A percentile compares a stretch with the other conserved stretches of the same genome.
These are phyloP conservation scores for Sparus aurata DNA, from an alignment of 2,797 vertebrate genomes.

Conservation along the genomic window DNA sequence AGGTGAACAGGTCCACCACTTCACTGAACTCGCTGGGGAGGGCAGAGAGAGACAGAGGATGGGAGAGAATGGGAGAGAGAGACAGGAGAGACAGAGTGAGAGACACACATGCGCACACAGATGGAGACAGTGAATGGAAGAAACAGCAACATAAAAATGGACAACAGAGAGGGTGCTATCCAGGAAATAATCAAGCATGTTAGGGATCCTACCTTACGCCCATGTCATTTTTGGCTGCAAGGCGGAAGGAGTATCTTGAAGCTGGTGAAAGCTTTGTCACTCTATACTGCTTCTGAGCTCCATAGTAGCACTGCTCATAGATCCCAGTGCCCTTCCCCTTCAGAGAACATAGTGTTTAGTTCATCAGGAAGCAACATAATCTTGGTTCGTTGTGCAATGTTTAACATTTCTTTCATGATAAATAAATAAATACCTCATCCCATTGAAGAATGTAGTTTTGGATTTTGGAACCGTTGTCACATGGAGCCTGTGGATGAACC, in stretches of 20 bases:
- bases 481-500: constrained; percentile 87
- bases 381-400: not conserved
- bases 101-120: constrained; percentile 47
- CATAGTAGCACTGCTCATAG: constrained; percentile 95
- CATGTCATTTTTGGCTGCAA: constrained; percentile 97
- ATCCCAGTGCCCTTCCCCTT: constrained; percentile 93
- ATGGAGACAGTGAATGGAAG: constrained; percentile 67
- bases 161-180: constrained; percentile 42
- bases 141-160: constrained; percentile 61
- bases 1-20: constrained; percentile 95
- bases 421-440: constrained; percentile 90
- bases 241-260: constrained; percentile 95
- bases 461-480: constrained; percentile 98
- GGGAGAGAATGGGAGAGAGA: constrained; percentile 60
- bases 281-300: constrained; percentile 95
- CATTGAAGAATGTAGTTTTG: constrained; percentile 95
- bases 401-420: not conserved
- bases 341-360: constrained; percentile 49
- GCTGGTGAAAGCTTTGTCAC: constrained; percentile 96
- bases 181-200: constrained; percentile 1
- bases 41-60: constrained; percentile 60
- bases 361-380: not conserved
- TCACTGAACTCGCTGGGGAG: constrained; percentile 94
- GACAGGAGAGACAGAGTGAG: constrained; percentile 56
- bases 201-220: constrained; percentile 89